Evolutionary conservation across 2,113 vertebrate genomes (phyloP).

Genomic region (Helogale parvula): DNA sequence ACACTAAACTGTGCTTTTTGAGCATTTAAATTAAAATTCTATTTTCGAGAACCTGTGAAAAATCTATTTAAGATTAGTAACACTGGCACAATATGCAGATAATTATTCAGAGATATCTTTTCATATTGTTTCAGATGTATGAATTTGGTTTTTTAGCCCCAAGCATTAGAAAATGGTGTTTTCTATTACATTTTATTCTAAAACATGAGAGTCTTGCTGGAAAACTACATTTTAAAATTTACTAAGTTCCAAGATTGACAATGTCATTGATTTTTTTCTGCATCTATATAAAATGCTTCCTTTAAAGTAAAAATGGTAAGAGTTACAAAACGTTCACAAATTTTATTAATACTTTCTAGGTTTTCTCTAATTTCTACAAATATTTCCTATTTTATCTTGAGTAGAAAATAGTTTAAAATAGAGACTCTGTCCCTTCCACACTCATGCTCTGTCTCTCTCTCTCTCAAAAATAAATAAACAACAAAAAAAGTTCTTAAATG

Average conservation of each 20-base stretch:
- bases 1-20: neutral
- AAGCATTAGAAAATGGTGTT: neutral
- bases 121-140: slow-evolving; percentile 6
- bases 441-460: no score
- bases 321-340: neutral
- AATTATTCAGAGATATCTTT: slow-evolving; percentile 44
- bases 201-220: neutral
- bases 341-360: neutral
- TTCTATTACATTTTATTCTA: neutral
- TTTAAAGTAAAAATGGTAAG: neutral
- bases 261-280: neutral
- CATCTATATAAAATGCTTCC: neutral
- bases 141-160: neutral
- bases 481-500: neutral
- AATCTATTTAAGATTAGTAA: slow-evolving; percentile 43
- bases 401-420: neutral
- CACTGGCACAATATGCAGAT: neutral
- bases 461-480: no score
- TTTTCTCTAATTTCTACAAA: neutral
- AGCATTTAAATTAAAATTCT: slow-evolving; percentile 47
- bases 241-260: neutral
- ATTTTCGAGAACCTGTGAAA: slow-evolving; percentile 28
- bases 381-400: neutral
- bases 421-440: no score
- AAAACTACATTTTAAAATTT: neutral